These are phyloP conservation scores for Flexamia atlantica DNA, from an alignment of 2,888 invertebrate species.

Conservation along the genomic window DNA sequence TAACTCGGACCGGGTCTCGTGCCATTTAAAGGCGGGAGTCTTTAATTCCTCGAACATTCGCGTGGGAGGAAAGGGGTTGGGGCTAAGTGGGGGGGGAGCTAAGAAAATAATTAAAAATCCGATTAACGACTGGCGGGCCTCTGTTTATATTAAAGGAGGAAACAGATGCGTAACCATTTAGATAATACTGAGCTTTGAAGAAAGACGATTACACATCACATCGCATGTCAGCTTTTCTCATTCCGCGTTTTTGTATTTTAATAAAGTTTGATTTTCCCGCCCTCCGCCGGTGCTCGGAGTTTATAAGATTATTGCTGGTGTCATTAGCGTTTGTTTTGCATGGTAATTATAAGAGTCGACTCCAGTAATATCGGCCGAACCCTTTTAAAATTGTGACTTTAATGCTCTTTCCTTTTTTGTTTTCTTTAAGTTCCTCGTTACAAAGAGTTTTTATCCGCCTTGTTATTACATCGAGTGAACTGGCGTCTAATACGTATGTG, in stretches of 20 bases:
- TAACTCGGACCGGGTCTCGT: constrained; percentile 26
- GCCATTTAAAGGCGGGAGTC: constrained; percentile 50
- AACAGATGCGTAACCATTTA: constrained; percentile 66
- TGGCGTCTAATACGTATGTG: too few species aligned
- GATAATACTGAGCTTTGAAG: constrained; percentile 64
- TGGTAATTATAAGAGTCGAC: constrained; percentile 38
- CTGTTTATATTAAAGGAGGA: constrained; percentile 65
- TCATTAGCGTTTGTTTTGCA: constrained; percentile 56
- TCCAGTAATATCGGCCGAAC: constrained; percentile 38
- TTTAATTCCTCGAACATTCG: constrained; percentile 52
- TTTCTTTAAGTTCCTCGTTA: background rate
- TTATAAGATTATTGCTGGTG: constrained; percentile 15
- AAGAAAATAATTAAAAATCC: constrained; percentile 66
- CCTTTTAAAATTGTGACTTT: constrained; percentile 26
- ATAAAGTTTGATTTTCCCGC: constrained; percentile 45
- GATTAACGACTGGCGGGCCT: constrained; percentile 64
- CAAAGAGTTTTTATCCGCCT: background rate
- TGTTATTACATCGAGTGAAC: too few species aligned
- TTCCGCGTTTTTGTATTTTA: constrained; percentile 50
- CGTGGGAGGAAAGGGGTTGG: constrained; percentile 33
- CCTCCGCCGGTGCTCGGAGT: background rate
- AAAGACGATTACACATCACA: constrained; percentile 64
- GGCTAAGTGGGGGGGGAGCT: constrained; percentile 39
- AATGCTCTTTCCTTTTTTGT: constrained; percentile 11
- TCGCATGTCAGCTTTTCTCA: constrained; percentile 43